Conservation (phyloP, 2,888 invertebrate species). For the Pollenia labialis region DNA sequence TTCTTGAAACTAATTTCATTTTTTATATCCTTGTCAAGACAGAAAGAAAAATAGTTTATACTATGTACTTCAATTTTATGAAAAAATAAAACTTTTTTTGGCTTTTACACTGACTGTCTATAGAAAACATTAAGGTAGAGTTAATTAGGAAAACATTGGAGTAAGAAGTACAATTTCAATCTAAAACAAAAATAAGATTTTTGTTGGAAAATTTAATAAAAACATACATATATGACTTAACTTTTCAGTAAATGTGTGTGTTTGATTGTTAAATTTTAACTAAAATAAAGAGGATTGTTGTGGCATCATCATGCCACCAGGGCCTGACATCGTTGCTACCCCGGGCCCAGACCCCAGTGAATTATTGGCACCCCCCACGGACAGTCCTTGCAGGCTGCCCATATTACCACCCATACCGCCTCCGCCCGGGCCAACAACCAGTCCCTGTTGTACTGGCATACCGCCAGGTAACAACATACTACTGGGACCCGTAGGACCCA, state of each 20-base stretch:
- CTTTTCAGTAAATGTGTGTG: constrained; percentile 49
- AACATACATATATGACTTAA: constrained; percentile 64
- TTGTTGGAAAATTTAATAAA: constrained; percentile 34
- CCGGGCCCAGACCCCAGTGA: constrained; percentile 66
- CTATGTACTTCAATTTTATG: background rate
- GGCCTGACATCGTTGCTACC: constrained; percentile 74
- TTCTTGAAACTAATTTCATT: background rate
- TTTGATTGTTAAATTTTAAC: constrained; percentile 59
- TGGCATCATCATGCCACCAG: constrained; percentile 83
- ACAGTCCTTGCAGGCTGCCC: constrained; percentile 61
- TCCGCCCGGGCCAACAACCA: constrained; percentile 40
- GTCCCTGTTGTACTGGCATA: constrained; percentile 67
- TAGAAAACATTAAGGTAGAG: background rate
- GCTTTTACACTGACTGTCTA: constrained; percentile 26
- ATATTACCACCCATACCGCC: constrained; percentile 69
- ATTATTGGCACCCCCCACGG: constrained; percentile 76
- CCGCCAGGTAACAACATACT: constrained; percentile 75
- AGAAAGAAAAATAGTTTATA: background rate
- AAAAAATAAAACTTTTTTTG: background rate
- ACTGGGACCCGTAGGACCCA: constrained; percentile 67
- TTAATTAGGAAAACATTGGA: constrained; percentile 35
- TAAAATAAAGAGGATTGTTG: constrained; percentile 80
- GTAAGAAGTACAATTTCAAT: constrained; percentile 45
- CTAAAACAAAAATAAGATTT: constrained; percentile 12
- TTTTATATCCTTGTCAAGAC: constrained; percentile 6